Conservation (phyloP, 2,888 invertebrate species). For the Nineta flava region DNA sequence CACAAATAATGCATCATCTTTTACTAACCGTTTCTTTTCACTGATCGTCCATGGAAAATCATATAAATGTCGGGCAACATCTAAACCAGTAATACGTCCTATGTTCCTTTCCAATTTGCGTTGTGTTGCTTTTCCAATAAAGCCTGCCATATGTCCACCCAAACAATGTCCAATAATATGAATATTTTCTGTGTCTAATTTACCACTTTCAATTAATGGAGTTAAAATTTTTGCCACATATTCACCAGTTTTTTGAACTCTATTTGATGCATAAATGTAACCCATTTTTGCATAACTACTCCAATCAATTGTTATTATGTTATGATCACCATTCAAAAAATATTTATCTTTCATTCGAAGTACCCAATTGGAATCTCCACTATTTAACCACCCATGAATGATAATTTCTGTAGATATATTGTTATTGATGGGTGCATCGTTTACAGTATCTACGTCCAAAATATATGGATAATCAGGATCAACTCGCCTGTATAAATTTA, state of each 20-base stretch:
- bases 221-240: constrained; percentile 24
- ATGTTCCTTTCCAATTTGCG: constrained; percentile 19
- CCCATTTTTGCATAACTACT: constrained; percentile 16
- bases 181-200: constrained; percentile 23
- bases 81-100: constrained; percentile 29
- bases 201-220: constrained; percentile 21
- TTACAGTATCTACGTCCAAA: too few species aligned
- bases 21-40: constrained; percentile 20
- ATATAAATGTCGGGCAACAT: constrained; percentile 28
- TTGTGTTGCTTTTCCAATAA: constrained; percentile 16
- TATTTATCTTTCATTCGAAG: constrained; percentile 25
- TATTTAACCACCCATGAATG: constrained; percentile 34
- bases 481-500: too few species aligned
- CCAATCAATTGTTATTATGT: constrained; percentile 31
- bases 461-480: too few species aligned
- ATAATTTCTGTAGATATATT: constrained; percentile 26
- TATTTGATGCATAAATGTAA: constrained; percentile 25
- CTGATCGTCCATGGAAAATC: constrained; percentile 15
- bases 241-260: constrained; percentile 26
- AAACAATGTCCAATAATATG: constrained; percentile 30
- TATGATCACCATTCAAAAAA: constrained; percentile 25
- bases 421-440: constrained; percentile 8
- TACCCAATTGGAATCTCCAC: constrained; percentile 24
- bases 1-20: constrained; percentile 25
- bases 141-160: constrained; percentile 27